Conservation (phyloP, 2,888 invertebrate genomes). For the Drosophila suboccidentalis region DNA sequence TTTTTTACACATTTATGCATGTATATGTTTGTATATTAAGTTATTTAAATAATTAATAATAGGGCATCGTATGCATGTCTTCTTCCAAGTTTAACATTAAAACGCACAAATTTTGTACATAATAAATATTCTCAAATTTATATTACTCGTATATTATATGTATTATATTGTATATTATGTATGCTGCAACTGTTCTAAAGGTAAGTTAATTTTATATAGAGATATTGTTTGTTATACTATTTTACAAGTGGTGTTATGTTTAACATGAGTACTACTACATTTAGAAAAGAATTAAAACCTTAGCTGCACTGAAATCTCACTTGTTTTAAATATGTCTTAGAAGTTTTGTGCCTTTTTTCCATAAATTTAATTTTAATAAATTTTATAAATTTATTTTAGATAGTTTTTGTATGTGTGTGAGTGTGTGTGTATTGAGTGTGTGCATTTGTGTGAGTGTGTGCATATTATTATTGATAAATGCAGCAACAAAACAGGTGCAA, state of each 20-base stretch:
- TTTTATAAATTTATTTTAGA: not conserved
- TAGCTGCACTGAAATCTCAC: constrained; percentile 52
- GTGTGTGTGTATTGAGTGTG: constrained; percentile 3
- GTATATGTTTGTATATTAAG: constrained; percentile 10
- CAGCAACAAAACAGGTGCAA: constrained; percentile 76
- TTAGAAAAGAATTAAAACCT: constrained; percentile 37
- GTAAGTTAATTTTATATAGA: constrained; percentile 3
- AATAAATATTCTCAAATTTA: constrained; percentile 52
- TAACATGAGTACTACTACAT: constrained; percentile 50
- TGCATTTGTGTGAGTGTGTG: constrained; percentile 26
- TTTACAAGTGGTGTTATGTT: constrained; percentile 51
- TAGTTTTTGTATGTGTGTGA: constrained; percentile 1
- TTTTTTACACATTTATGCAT: not conserved
- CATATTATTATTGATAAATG: constrained; percentile 50
- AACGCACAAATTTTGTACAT: constrained; percentile 74
- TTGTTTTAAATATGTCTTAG: constrained; percentile 39
- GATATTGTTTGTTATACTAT: constrained; percentile 40
- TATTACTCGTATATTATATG: constrained; percentile 2
- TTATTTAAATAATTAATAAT: constrained; percentile 52
- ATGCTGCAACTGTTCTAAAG: constrained; percentile 43
- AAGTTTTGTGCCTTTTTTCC: constrained; percentile 33
- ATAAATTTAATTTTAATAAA: constrained; percentile 8
- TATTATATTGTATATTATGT: constrained; percentile 5
- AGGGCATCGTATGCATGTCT: constrained; percentile 75
- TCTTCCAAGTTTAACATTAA: constrained; percentile 67